Conservation (phyloP, 2,797 vertebrate genomes). For the Emys orbicularis region DNA sequence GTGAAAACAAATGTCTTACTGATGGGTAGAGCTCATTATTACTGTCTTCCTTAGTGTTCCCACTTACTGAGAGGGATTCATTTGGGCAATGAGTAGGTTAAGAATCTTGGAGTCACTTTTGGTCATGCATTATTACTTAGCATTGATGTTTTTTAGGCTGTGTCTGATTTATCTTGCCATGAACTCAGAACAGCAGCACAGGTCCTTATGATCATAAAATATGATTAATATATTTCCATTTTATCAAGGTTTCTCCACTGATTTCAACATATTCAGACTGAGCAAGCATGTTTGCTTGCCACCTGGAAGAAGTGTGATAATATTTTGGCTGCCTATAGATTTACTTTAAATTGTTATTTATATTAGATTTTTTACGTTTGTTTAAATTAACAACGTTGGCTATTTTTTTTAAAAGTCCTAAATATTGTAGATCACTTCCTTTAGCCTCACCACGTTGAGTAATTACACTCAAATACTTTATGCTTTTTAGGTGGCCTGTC, state of each 20-base stretch:
- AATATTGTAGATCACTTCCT: rapidly evolving
- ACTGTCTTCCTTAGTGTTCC: neutral
- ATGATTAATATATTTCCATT: neutral
- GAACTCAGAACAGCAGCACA: neutral
- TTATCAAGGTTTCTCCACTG: neutral
- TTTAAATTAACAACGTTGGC: neutral
- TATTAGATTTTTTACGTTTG: neutral
- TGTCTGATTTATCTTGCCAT: neutral
- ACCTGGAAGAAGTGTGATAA: neutral
- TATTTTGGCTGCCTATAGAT: neutral
- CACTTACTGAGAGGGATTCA: neutral
- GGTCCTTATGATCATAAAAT: neutral
- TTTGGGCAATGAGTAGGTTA: neutral
- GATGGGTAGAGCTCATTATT: rapidly evolving
- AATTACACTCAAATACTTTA: neutral
- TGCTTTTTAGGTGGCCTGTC: neutral
- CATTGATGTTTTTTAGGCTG: neutral
- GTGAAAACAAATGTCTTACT: neutral
- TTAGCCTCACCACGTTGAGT: neutral
- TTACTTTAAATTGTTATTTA: neutral
- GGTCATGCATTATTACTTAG: neutral
- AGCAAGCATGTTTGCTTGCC: neutral
- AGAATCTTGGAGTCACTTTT: neutral
- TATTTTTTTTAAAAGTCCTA: no score
- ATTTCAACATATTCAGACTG: neutral